Conservation (phyloP, 64 coral and sea anemone genomes). For the Actinia equina region DNA sequence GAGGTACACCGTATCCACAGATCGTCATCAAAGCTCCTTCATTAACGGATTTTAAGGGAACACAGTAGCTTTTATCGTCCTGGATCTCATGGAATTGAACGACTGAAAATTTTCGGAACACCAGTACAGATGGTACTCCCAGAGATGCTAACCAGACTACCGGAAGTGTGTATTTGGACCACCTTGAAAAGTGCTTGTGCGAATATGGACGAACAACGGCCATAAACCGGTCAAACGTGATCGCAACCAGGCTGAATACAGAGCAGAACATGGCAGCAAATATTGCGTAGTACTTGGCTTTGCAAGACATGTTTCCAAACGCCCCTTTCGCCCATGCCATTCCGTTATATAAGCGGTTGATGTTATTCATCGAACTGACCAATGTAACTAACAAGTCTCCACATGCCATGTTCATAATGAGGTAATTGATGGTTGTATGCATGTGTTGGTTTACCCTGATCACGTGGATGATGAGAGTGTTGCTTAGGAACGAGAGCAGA, state of each 20-base stretch:
- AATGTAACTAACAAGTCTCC: neutral
- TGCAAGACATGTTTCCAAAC: neutral
- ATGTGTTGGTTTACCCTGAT: neutral
- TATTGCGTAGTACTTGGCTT: neutral
- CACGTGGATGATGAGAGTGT: slow-evolving; percentile 19
- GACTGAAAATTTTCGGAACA: neutral
- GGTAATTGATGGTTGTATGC: slow-evolving; percentile 1
- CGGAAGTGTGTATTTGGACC: slow-evolving; percentile 17
- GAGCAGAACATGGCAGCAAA: slow-evolving; percentile 13
- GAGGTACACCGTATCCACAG: neutral
- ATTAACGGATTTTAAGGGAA: neutral
- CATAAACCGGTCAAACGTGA: slow-evolving; percentile 23
- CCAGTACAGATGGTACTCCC: neutral
- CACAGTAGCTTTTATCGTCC: neutral
- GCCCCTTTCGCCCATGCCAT: neutral
- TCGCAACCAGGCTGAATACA: slow-evolving; percentile 23
- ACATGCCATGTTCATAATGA: slow-evolving; percentile 10
- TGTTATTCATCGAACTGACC: neutral
- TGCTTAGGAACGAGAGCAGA: neutral
- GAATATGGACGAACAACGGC: slow-evolving; percentile 16
- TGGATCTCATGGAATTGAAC: neutral
- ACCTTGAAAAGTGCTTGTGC: neutral
- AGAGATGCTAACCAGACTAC: slow-evolving; percentile 13
- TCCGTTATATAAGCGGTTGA: neutral
- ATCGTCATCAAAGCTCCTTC: neutral